Conservation (phyloP, 2,113 vertebrate genomes). For the Trochalopteron elliotii region DNA sequence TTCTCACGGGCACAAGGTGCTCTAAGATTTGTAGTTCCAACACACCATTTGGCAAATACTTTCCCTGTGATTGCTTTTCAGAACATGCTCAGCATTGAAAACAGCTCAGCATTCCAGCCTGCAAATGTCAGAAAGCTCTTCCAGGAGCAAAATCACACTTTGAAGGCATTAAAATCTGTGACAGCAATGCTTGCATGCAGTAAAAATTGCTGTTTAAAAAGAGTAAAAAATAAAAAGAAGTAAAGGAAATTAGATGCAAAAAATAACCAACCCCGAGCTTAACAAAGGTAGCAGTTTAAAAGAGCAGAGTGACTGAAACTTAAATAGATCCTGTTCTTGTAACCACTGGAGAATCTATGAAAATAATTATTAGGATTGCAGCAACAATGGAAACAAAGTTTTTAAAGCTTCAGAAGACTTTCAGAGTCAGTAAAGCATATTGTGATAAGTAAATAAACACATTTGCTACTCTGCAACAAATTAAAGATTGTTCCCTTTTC, state of each 20-base stretch:
- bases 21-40: not conserved
- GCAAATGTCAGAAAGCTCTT: not conserved
- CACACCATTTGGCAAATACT: not conserved
- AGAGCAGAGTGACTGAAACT: not conserved
- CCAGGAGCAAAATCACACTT: not conserved
- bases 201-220: not conserved
- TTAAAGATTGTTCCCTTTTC: not conserved
- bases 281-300: not conserved
- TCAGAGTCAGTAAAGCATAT: not conserved
- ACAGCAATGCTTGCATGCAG: not conserved
- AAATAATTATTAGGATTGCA: not conserved
- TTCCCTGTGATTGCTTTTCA: not conserved
- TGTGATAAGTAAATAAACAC: not conserved
- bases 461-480: not conserved
- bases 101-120: not conserved
- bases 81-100: not conserved
- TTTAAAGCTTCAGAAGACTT: not conserved
- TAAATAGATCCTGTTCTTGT: not conserved
- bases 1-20: not conserved
- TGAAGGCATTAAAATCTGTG: not conserved
- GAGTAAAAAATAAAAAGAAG: rapidly evolving
- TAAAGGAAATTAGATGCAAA: not conserved
- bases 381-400: not conserved
- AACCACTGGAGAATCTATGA: not conserved
- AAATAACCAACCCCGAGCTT: not conserved